Evolutionary conservation across 2,888 invertebrate genomes (phyloP), one percentile per base, ranked within the genome.

Genomic region (Mythimna pallens): DNA sequence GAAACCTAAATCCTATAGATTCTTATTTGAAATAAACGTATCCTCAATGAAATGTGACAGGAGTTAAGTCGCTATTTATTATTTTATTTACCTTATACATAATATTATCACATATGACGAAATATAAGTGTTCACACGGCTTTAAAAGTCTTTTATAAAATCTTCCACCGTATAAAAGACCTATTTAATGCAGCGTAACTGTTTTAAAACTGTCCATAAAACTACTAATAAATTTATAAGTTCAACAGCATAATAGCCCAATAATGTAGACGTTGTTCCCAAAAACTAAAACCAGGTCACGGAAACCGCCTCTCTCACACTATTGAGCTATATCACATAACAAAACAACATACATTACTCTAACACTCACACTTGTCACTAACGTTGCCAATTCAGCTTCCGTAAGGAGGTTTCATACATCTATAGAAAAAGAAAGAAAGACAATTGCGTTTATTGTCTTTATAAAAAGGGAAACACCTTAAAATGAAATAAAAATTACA

Each of bases 361-460:
- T 10, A 54, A 65, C 61, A 63, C 64, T 61, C 57, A 62, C 47
- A 57, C 57, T 30, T 68, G 78, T 69, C 78, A 76, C 57, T 63
- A 50, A 47, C 76, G 65, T 30, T 81, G 81, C 81, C 81, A 81
- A 78, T 65, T 65, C 65, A 52, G 65, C 55, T n/a, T 54, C 62
- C 54, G 52, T 54, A 57, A 43, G 54, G 30, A 65, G 34, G 12
- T 20, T 8, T 62, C 57, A 43, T 55, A 63, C 14, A 30, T 14
- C 5, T 43, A 43, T 14, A 43, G 43, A 43, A 14, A 14, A 12
- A 14, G 4, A 10, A 12, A 43, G 40, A 36, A 36, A 36, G 9
- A 9, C 1, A 36, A 36, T 9, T 2, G 36, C 36, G 36, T 36
- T 36, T 36, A 36, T 9, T 36, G 36, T 2, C 36, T 9, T 36